phyloP scores from a whole-genome alignment of 2,797 vertebrate species.

The Poeciliopsis presidionis region DNA sequence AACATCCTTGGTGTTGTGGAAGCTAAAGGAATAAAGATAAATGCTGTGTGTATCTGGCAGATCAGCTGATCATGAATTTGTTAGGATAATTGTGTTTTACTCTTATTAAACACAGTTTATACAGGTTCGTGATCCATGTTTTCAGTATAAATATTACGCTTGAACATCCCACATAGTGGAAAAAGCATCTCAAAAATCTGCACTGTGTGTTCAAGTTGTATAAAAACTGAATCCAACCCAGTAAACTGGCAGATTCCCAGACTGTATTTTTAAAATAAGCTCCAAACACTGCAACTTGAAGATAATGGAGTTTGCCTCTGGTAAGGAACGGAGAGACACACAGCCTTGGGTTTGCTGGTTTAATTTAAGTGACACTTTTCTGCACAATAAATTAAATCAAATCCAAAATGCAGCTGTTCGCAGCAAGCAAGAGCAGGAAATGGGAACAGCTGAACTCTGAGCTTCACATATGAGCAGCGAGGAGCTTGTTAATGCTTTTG shows the following conservation, averaged over 20 bases:
- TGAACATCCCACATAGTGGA: background rate
- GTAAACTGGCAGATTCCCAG: background rate
- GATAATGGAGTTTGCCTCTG: background rate
- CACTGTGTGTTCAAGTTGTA: background rate
- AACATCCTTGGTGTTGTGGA: background rate
- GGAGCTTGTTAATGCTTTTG: constrained; percentile 15
- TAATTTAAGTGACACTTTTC: constrained; percentile 32
- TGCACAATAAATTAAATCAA: constrained; percentile 12
- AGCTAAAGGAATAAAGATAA: background rate
- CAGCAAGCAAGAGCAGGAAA: constrained; percentile 7
- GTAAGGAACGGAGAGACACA: constrained; percentile 1
- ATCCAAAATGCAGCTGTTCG: constrained; percentile 16
- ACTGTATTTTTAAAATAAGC: background rate
- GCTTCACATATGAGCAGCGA: constrained; percentile 19
- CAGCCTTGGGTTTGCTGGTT: constrained; percentile 16
- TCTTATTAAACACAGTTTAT: background rate
- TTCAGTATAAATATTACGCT: background rate
- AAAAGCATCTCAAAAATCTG: background rate
- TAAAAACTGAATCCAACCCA: background rate
- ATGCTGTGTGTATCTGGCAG: background rate
- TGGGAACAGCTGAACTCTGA: constrained; percentile 21
- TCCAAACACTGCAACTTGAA: background rate
- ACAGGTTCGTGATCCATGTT: background rate
- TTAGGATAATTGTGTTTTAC: background rate
- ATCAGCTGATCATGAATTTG: background rate